phyloP scores from a whole-genome alignment of 2,888 invertebrate genomes.

The Sepiola atlantica region DNA sequence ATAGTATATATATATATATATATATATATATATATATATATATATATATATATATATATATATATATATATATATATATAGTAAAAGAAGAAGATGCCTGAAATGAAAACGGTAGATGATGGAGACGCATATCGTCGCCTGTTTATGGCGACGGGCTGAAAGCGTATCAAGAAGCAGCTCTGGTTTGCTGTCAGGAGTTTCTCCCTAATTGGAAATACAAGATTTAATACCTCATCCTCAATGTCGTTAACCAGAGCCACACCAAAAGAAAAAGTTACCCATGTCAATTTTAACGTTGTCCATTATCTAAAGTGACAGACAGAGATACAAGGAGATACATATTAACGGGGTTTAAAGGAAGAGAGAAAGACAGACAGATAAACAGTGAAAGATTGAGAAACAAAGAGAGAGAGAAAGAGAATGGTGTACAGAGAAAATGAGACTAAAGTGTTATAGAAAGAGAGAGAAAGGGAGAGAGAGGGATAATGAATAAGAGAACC shows the following conservation, averaged over 20 bases:
- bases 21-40: no score
- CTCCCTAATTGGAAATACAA: neutral
- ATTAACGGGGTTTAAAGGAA: no score
- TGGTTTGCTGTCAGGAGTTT: neutral
- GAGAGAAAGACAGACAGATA: no score
- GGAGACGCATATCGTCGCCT: neutral
- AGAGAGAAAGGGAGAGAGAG: no score
- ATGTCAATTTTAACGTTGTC: conserved; percentile 15
- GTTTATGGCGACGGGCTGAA: neutral
- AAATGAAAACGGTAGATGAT: neutral
- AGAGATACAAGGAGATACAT: neutral
- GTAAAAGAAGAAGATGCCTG: neutral
- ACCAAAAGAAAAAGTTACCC: neutral
- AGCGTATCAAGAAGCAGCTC: neutral
- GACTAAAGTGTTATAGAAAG: no score
- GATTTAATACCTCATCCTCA: neutral
- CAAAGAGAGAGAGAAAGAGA: no score
- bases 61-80: no score
- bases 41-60: no score
- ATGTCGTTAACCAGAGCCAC: neutral
- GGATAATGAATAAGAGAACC: no score
- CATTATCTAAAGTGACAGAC: neutral
- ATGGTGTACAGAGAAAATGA: no score
- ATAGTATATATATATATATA: neutral
- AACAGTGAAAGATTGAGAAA: no score